Percentiles rank a stretch among this genome's conserved stretches.
Evolutionary conservation across 2,888 invertebrate genomes (phyloP).

Genomic region (Girardia tigrina): DNA sequence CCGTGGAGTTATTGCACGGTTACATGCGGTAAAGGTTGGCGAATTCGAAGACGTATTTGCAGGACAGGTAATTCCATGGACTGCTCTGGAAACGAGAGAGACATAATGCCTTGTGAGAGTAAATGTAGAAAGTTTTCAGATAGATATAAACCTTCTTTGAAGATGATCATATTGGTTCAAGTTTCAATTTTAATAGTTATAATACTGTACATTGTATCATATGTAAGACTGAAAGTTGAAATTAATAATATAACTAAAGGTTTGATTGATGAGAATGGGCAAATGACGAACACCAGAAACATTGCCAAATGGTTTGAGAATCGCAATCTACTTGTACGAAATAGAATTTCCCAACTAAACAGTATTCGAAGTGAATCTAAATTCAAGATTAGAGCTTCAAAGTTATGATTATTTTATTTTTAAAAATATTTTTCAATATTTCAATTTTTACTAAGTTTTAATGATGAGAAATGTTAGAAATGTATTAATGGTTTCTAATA

Average conservation of each 20-base stretch:
- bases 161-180: background rate
- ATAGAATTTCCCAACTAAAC: background rate
- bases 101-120: background rate
- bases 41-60: background rate
- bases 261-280: background rate
- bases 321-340: background rate
- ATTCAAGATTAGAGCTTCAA: too few relatives aligned
- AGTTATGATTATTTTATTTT: too few relatives aligned
- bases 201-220: background rate
- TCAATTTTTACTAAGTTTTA: too few relatives aligned
- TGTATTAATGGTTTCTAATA: too few relatives aligned
- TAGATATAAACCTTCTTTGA: constrained; percentile 24
- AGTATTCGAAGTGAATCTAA: too few relatives aligned
- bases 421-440: too few relatives aligned
- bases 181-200: background rate
- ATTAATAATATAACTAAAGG: background rate
- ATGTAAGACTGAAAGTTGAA: background rate
- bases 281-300: background rate
- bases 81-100: constrained; percentile 15
- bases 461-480: too few relatives aligned
- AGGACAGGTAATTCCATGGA: constrained; percentile 18
- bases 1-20: constrained; percentile 29
- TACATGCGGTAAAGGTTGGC: constrained; percentile 27
- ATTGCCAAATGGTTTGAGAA: background rate
- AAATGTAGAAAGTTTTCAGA: constrained; percentile 13